Base-by-base conservation (phyloP, 1,140 invertebrate genomes). In the Drosophila nigrodunni region DNA sequence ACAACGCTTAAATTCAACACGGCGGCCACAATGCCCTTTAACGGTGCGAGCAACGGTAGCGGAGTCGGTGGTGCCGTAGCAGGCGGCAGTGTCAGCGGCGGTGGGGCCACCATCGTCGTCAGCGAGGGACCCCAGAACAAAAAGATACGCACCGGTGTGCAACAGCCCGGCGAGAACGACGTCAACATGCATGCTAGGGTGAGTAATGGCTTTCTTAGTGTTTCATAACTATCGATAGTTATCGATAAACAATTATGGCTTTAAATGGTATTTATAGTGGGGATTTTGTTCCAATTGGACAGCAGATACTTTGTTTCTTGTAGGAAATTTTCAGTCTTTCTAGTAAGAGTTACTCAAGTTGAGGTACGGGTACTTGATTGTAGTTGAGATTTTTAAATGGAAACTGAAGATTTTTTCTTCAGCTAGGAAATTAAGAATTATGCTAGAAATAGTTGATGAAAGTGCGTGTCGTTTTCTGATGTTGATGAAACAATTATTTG, bases 21-120 rank as follows among this genome's bases (percentile, higher is more conserved):
- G 87, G 79, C 91, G 77, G 80, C 91, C 82, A 92, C 86, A 77
- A 92, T 92, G 91, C 88, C 91, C 64, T 92, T 90, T 74, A 92
- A 92, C 86, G 91, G 91, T 66, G 83, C 91, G 60, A 91, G 82
- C 73, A 92, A 92, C 61, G 90, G 90, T 47, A 92, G 91, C 64
- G 91, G 91, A 58, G 78, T 68, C 44, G 87, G 86, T 49, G 82
- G 82, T 46, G 78, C 77, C 61, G 82, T 78, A 64, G 82, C 73
- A 52, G 80, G 80, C 54, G 68, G 74, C 74, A 74, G 59, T 43
- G 76, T 74, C 9, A 79, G 83, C 44, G 91, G 90, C 64, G 90
- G 90, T 41, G 90, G 91, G 66, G 86, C 91, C 58, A 92, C 88
- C 66, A 92, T 89, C 50, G 87, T 90, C 55, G 91, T 92, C 72